phyloP scores from a whole-genome alignment of 2,113 vertebrate species.

The Kobus ellipsiprymnus region DNA sequence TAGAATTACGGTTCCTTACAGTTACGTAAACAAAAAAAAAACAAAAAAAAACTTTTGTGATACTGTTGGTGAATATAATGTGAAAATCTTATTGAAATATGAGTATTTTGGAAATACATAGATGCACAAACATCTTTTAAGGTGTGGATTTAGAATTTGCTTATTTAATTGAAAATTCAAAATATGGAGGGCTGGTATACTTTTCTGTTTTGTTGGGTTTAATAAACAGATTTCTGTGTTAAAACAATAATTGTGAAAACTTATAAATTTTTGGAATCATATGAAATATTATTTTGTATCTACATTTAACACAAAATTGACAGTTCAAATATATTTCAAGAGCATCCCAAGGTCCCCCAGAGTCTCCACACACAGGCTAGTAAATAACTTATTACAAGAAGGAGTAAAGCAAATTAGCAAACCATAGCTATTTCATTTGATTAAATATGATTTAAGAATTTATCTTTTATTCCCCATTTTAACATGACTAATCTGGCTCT shows the following conservation, averaged over 20 bases:
- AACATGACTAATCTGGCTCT: neutral
- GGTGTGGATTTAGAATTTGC: constrained; percentile 84
- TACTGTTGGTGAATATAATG: constrained; percentile 92
- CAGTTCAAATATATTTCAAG: neutral
- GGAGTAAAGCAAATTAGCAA: neutral
- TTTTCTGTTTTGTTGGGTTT: constrained; percentile 88
- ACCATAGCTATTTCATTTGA: neutral
- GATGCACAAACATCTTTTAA: constrained; percentile 84
- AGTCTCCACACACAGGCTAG: neutral
- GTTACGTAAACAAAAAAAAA: constrained; percentile 77
- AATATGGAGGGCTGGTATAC: constrained; percentile 85
- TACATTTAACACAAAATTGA: neutral
- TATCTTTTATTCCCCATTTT: neutral
- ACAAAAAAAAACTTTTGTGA: constrained; percentile 85
- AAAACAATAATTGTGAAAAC: constrained; percentile 79
- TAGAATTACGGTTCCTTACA: constrained; percentile 89
- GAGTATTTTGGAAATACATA: constrained; percentile 88
- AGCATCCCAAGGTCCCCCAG: neutral
- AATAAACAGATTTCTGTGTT: constrained; percentile 90
- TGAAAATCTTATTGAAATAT: constrained; percentile 90
- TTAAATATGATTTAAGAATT: constrained; percentile 1
- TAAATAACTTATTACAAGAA: constrained; percentile 30
- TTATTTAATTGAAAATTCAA: constrained; percentile 84
- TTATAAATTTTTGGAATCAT: constrained; percentile 51
- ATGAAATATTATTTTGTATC: neutral